phyloP scores from a whole-genome alignment of 2,888 invertebrate species.

The Drosophila basisetae region DNA sequence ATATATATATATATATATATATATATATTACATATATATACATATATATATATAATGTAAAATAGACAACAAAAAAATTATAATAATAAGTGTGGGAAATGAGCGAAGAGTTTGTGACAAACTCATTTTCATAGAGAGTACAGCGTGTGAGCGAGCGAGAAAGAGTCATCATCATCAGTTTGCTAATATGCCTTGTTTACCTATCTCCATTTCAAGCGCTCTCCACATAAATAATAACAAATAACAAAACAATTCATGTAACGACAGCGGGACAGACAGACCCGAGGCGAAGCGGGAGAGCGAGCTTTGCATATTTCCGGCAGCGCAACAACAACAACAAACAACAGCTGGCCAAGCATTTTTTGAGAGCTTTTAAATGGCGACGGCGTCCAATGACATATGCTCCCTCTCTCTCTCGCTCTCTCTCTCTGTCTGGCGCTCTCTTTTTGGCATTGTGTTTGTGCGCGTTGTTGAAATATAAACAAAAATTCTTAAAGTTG shows the following conservation, averaged over 20 bases:
- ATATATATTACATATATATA: too few species aligned
- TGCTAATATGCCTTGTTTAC: slow-evolving; percentile 48
- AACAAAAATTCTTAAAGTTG: slow-evolving; percentile 63
- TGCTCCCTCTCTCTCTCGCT: slow-evolving; percentile 3
- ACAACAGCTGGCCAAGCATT: slow-evolving; percentile 69
- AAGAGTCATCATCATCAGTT: slow-evolving; percentile 21
- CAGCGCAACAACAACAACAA: slow-evolving; percentile 41
- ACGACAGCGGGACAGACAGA: slow-evolving; percentile 35
- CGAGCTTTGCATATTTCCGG: slow-evolving; percentile 75
- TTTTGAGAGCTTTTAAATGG: slow-evolving; percentile 73
- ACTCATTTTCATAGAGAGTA: slow-evolving; percentile 12
- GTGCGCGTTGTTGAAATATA: slow-evolving; percentile 58
- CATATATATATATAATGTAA: background rate
- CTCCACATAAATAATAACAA: slow-evolving; percentile 51
- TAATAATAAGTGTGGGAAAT: slow-evolving; percentile 22
- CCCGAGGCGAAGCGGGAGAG: slow-evolving; percentile 8
- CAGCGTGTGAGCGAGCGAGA: background rate
- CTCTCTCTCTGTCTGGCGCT: too few species aligned
- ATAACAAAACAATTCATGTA: slow-evolving; percentile 71
- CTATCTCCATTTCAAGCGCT: slow-evolving; percentile 42
- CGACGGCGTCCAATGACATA: slow-evolving; percentile 45
- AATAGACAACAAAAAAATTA: slow-evolving; percentile 9
- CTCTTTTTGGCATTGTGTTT: background rate
- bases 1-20: too few species aligned
- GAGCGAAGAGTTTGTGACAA: slow-evolving; percentile 25